A percentile compares a stretch with the other conserved stretches of the same genome.
Evolutionary conservation across 2,888 invertebrate genomes (phyloP).

Genomic region (Chrysolina oricalcia): DNA sequence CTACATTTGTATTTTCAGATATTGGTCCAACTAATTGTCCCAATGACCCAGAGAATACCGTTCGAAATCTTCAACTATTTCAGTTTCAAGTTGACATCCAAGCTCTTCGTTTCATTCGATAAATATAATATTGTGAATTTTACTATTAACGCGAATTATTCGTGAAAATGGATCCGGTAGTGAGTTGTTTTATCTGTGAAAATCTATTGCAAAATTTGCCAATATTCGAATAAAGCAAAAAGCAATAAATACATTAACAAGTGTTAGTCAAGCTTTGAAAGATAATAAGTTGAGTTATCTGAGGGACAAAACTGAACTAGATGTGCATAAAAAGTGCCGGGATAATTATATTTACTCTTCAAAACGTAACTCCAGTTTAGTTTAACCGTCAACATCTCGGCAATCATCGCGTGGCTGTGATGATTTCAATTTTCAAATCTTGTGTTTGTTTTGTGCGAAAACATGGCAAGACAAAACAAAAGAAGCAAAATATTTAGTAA

Average conservation of each 20-base stretch:
- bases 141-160: no score
- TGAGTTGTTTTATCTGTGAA: constrained; percentile 25
- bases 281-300: constrained; percentile 15
- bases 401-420: constrained; percentile 15
- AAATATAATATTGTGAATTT: no score
- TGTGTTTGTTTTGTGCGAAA: background rate
- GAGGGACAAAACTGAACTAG: constrained; percentile 6
- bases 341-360: constrained; percentile 19
- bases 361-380: background rate
- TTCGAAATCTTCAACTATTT: no score
- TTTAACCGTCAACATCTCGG: constrained; percentile 12
- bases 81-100: no score
- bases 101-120: no score
- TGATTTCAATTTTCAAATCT: background rate
- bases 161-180: constrained; percentile 22
- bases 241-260: constrained; percentile 2
- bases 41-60: no score
- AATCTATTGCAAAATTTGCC: constrained; percentile 8
- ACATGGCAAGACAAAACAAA: background rate
- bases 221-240: constrained; percentile 9
- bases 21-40: no score
- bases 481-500: background rate
- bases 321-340: constrained; percentile 20
- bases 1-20: no score
- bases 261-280: constrained; percentile 8